Percentiles rank a stretch among this genome's conserved stretches.
These are phyloP conservation scores for Chinchilla lanigera DNA, from an alignment of 2,113 vertebrate genomes.

Conservation along the genomic window DNA sequence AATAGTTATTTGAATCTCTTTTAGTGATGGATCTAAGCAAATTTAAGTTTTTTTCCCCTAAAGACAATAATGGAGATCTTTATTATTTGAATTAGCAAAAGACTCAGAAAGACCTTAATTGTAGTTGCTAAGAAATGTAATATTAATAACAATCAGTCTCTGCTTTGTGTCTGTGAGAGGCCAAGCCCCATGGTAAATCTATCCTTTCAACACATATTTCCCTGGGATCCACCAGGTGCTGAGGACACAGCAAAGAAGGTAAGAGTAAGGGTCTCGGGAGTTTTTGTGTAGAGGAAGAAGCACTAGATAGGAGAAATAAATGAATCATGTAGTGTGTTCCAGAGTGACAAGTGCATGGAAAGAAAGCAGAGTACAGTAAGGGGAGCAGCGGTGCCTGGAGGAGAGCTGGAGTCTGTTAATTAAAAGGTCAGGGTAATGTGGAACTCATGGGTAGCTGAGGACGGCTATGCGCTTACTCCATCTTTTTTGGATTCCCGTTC, in stretches of 20 bases:
- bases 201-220: background rate
- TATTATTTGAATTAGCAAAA: background rate
- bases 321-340: too few relatives aligned
- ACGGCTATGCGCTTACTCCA: too few relatives aligned
- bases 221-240: background rate
- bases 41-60: background rate
- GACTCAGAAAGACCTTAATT: conserved; percentile 28
- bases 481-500: background rate
- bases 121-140: background rate
- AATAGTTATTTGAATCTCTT: background rate
- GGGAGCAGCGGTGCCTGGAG: background rate
- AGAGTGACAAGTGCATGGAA: background rate
- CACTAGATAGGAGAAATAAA: background rate
- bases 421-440: background rate
- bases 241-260: background rate
- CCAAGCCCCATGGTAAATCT: background rate
- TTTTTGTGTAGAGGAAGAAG: background rate
- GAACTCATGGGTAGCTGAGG: background rate
- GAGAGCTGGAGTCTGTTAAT: background rate
- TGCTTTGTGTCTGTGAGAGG: too few relatives aligned
- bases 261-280: background rate
- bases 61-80: background rate
- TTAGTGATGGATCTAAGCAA: background rate
- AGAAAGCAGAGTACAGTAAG: background rate
- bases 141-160: background rate